phyloP scores from a whole-genome alignment of 2,888 invertebrate species.

The Neuroscelio doddi region DNA sequence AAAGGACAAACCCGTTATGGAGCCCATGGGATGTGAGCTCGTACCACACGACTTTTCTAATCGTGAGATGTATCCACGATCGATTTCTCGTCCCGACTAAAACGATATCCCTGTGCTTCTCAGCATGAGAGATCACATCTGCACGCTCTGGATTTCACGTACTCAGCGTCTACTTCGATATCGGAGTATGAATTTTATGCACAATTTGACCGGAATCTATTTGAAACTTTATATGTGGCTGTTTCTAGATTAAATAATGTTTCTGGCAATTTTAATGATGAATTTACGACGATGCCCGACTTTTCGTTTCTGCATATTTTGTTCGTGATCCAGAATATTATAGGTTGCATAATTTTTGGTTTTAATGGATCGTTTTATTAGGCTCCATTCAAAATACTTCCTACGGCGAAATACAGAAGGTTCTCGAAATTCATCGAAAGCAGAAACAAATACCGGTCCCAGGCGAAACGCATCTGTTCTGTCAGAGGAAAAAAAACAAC shows the following conservation, averaged over 20 bases:
- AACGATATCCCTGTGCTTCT: constrained; percentile 25
- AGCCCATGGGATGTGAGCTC: constrained; percentile 27
- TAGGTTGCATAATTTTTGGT: too few species aligned
- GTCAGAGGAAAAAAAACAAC: constrained; percentile 24
- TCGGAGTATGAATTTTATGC: constrained; percentile 37
- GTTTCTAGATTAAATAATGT: constrained; percentile 14
- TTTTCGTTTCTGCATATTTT: too few species aligned
- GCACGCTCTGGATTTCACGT: constrained; percentile 39
- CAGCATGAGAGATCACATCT: constrained; percentile 43
- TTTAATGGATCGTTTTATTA: constrained; percentile 8
- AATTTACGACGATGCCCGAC: too few species aligned
- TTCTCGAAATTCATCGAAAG: too few species aligned
- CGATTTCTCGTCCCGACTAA: constrained; percentile 44
- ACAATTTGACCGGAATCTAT: constrained; percentile 31
- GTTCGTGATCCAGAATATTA: too few species aligned
- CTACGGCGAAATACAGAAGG: too few species aligned
- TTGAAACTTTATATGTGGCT: constrained; percentile 10
- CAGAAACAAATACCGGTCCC: too few species aligned
- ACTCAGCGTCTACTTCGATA: constrained; percentile 35
- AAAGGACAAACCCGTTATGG: constrained; percentile 35
- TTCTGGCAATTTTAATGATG: too few species aligned
- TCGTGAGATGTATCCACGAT: constrained; percentile 48
- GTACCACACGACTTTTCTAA: constrained; percentile 31
- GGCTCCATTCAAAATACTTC: constrained; percentile 5
- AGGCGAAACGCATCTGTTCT: constrained; percentile 24